These are phyloP conservation scores for Felis catus DNA, from an alignment of 2,113 vertebrate species.

Conservation along the genomic window DNA sequence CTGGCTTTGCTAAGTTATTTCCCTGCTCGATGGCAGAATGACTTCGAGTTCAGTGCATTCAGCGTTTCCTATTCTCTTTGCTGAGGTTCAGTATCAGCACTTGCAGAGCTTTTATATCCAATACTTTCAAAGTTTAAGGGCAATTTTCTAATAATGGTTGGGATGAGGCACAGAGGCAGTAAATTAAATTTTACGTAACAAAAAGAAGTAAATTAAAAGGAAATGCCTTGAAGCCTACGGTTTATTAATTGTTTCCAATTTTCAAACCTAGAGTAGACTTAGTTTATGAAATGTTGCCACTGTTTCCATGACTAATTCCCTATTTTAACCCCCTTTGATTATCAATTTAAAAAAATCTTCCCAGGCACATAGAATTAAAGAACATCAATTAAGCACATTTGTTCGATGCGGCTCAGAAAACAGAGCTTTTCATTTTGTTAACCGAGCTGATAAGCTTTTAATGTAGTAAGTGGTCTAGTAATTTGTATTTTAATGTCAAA, in stretches of 20 bases:
- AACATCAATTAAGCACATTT: slow-evolving; percentile 45
- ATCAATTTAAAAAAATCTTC: slow-evolving; percentile 43
- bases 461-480: not conserved
- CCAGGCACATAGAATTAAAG: not conserved
- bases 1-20: slow-evolving; percentile 65
- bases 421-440: slow-evolving; percentile 29
- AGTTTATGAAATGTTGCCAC: slow-evolving; percentile 17
- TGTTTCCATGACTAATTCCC: slow-evolving; percentile 47
- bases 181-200: slow-evolving; percentile 74
- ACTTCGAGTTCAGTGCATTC: slow-evolving; percentile 57
- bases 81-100: not conserved
- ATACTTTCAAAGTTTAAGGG: slow-evolving; percentile 62
- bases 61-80: slow-evolving; percentile 49
- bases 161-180: slow-evolving; percentile 22
- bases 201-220: slow-evolving; percentile 71
- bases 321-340: slow-evolving; percentile 41
- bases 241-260: slow-evolving; percentile 63
- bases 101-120: slow-evolving; percentile 44
- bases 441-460: slow-evolving; percentile 23
- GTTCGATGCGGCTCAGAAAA: slow-evolving; percentile 20
- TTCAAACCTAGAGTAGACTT: slow-evolving; percentile 12
- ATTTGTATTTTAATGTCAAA: slow-evolving; percentile 44
- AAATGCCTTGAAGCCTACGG: slow-evolving; percentile 10
- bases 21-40: slow-evolving; percentile 48
- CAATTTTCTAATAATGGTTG: slow-evolving; percentile 75